Evolutionary conservation across 2,113 vertebrate species (phyloP).

Genomic region (Protomyctophum bolini): DNA sequence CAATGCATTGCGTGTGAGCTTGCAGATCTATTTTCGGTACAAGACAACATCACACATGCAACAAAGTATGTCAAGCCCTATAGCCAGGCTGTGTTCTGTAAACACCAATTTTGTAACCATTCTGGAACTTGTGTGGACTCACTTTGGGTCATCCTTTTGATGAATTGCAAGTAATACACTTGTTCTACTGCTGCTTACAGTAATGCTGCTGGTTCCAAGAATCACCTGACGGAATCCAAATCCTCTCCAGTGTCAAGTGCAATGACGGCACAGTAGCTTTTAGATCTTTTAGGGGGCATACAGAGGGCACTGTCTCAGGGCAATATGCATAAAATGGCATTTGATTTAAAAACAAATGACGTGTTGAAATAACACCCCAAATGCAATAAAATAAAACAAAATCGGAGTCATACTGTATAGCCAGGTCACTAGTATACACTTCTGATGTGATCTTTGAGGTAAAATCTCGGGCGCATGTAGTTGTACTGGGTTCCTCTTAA

Average conservation of each 20-base stretch:
- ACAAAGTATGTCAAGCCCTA: too few species aligned
- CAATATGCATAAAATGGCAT: not conserved
- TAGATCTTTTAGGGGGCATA: slow-evolving; percentile 18
- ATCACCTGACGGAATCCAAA: slow-evolving; percentile 45
- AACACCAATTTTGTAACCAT: slow-evolving; percentile 1
- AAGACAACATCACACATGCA: too few species aligned
- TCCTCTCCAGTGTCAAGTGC: slow-evolving; percentile 11
- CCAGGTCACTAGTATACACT: slow-evolving; percentile 6
- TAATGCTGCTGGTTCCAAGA: slow-evolving; percentile 60
- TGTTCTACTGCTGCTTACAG: slow-evolving; percentile 58
- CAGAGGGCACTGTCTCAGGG: slow-evolving; percentile 14
- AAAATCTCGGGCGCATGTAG: slow-evolving; percentile 31
- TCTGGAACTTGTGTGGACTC: slow-evolving; percentile 5
- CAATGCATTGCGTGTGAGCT: too few species aligned
- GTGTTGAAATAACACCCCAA: slow-evolving; percentile 7
- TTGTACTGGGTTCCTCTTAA: slow-evolving; percentile 7
- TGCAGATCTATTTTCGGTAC: too few species aligned
- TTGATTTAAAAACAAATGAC: not conserved
- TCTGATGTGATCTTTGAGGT: slow-evolving; percentile 20
- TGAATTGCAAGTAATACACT: slow-evolving; percentile 10
- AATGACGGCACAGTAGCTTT: slow-evolving; percentile 35
- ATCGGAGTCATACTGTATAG: not conserved
- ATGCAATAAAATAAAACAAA: slow-evolving; percentile 37
- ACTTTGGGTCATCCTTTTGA: not conserved
- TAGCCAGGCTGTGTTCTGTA: not conserved